These are phyloP conservation scores for Drosophila quinaria DNA, from an alignment of 2,888 invertebrate species.

Conservation along the genomic window DNA sequence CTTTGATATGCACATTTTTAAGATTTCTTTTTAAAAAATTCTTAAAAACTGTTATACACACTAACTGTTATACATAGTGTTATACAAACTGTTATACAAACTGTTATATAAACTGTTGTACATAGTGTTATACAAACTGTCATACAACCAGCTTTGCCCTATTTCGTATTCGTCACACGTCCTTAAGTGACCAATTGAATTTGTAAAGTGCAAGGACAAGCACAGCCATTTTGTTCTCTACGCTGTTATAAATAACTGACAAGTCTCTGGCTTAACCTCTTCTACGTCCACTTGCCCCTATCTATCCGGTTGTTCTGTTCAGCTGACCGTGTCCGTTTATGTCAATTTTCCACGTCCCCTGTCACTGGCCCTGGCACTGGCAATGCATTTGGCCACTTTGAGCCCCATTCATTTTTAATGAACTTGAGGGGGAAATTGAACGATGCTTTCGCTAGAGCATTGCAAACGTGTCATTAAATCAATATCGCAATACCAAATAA, in stretches of 20 bases:
- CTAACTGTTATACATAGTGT: not conserved
- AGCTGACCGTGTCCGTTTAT: conserved; percentile 32
- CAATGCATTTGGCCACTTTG: conserved; percentile 33
- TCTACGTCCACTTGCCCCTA: not conserved
- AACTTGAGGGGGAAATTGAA: conserved; percentile 18
- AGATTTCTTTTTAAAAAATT: not conserved
- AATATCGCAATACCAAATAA: conserved; percentile 51
- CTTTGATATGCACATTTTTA: not conserved
- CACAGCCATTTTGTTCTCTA: conserved; percentile 27
- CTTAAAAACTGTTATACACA: not conserved
- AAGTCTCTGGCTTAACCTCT: conserved; percentile 21
- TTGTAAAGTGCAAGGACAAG: conserved; percentile 23
- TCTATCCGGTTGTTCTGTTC: conserved; percentile 1
- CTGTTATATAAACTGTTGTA: no score
- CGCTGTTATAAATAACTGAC: conserved; percentile 38
- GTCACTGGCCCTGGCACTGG: not conserved
- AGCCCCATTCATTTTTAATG: conserved; percentile 55
- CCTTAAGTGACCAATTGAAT: conserved; percentile 20
- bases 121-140: conserved; percentile 7
- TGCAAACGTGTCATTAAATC: conserved; percentile 59
- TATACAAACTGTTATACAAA: conserved; percentile 3
- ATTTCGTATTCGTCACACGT: not conserved
- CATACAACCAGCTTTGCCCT: not conserved
- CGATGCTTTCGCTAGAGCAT: conserved; percentile 18
- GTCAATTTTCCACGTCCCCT: conserved; percentile 15